A percentile compares a stretch with the other conserved stretches of the same genome.
These are phyloP conservation scores for Patella vulgata DNA, from an alignment of 1,140 invertebrate genomes.

Conservation along the genomic window DNA sequence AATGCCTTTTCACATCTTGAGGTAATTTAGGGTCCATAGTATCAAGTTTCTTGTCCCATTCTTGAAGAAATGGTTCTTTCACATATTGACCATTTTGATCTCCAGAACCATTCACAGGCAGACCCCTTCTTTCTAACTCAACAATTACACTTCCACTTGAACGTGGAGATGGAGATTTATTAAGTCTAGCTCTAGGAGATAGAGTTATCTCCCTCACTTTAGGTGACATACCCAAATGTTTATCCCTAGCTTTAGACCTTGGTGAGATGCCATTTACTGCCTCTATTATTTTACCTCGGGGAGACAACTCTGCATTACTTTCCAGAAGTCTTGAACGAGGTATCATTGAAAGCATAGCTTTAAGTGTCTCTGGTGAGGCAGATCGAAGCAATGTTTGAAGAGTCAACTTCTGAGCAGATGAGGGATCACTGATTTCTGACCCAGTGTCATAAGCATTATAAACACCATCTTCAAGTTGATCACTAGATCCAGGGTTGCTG, in stretches of 20 bases:
- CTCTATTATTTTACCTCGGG: background rate
- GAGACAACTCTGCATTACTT: too few species aligned
- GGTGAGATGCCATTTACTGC: background rate
- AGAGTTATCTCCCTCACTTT: background rate
- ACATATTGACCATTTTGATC: conserved; percentile 14
- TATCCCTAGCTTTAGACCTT: background rate
- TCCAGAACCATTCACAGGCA: too few species aligned
- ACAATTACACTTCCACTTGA: too few species aligned
- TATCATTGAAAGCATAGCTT: background rate
- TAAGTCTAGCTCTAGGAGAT: background rate
- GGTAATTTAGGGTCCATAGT: too few species aligned
- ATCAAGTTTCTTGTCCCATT: background rate
- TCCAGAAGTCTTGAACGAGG: background rate
- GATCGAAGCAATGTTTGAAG: conserved; percentile 3
- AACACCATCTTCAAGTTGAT: conserved; percentile 33
- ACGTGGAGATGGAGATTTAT: too few species aligned
- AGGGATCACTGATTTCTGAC: conserved; percentile 43
- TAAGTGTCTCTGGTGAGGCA: conserved; percentile 3
- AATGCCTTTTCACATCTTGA: too few species aligned
- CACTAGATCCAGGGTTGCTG: conserved; percentile 52
- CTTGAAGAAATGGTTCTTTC: background rate
- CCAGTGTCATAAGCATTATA: conserved; percentile 37
- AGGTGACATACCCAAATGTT: too few species aligned
- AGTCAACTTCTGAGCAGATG: too few species aligned
- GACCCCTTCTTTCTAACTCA: too few species aligned